These are phyloP conservation scores for Dexiosoma caninum DNA, from an alignment of 2,888 invertebrate genomes.

Conservation along the genomic window DNA sequence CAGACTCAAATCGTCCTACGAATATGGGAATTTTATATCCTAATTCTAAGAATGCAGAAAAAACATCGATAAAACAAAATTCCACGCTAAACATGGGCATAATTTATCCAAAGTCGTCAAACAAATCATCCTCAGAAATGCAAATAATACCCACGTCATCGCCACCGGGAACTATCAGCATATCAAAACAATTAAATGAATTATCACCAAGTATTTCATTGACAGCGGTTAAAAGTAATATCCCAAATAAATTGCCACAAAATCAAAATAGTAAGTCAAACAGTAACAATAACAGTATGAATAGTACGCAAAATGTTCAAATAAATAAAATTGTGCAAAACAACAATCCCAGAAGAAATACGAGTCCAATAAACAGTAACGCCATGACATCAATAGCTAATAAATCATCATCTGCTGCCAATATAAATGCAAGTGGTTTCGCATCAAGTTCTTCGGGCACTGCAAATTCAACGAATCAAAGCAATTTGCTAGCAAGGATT, in stretches of 20 bases:
- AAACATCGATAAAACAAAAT: conserved; percentile 25
- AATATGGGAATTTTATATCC: conserved; percentile 62
- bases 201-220: conserved; percentile 73
- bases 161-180: conserved; percentile 70
- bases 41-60: conserved; percentile 30
- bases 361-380: conserved; percentile 31
- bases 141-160: conserved; percentile 73
- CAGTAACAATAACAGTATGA: neutral
- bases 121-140: conserved; percentile 67
- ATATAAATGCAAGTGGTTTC: neutral
- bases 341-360: conserved; percentile 35
- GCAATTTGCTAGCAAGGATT: conserved; percentile 38
- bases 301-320: conserved; percentile 24
- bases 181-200: conserved; percentile 71
- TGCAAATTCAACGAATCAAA: conserved; percentile 32
- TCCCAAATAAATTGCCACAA: conserved; percentile 27
- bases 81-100: conserved; percentile 66
- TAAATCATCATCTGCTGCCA: conserved; percentile 3
- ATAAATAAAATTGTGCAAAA: conserved; percentile 56
- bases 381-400: neutral
- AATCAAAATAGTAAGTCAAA: conserved; percentile 44
- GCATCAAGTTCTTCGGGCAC: neutral
- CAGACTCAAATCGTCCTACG: conserved; percentile 41
- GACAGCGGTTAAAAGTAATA: conserved; percentile 67
- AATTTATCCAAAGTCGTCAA: conserved; percentile 63